Percentiles rank a stretch among this genome's conserved stretches.
These are phyloP conservation scores for Tribolium castaneum DNA, from an alignment of 1,140 invertebrate species.

Conservation along the genomic window DNA sequence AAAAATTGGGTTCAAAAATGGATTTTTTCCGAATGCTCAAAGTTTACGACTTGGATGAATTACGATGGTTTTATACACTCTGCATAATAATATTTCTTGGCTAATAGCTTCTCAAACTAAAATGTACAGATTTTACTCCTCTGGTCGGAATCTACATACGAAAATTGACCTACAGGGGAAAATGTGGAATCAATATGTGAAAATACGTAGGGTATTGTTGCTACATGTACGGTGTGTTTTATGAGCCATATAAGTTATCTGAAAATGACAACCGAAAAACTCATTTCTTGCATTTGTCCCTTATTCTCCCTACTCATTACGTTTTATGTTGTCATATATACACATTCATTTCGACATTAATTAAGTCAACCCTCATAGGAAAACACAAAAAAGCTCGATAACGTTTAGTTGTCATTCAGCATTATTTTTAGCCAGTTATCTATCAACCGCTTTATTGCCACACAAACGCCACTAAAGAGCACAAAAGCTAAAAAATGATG, in stretches of 20 bases:
- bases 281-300: slow-evolving; percentile 36
- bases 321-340: slow-evolving; percentile 37
- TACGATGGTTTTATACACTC: no score
- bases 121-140: no score
- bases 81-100: no score
- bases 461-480: neutral
- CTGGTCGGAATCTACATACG: no score
- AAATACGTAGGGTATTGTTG: neutral
- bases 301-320: slow-evolving; percentile 37
- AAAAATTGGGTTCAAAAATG: no score
- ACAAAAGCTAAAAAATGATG: neutral
- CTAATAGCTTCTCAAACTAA: no score
- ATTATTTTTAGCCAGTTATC: neutral
- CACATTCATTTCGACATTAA: slow-evolving; percentile 38
- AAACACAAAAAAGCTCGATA: slow-evolving; percentile 8
- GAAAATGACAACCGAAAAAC: slow-evolving; percentile 37
- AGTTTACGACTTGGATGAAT: no score
- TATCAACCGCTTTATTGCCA: neutral
- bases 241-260: slow-evolving; percentile 14
- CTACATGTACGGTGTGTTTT: neutral
- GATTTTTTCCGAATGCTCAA: no score
- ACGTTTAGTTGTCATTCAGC: slow-evolving; percentile 7
- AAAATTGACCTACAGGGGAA: neutral
- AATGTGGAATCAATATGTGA: neutral
- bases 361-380: slow-evolving; percentile 35